phyloP scores from a whole-genome alignment of 2,797 vertebrate genomes.

The Anguilla marmorata region DNA sequence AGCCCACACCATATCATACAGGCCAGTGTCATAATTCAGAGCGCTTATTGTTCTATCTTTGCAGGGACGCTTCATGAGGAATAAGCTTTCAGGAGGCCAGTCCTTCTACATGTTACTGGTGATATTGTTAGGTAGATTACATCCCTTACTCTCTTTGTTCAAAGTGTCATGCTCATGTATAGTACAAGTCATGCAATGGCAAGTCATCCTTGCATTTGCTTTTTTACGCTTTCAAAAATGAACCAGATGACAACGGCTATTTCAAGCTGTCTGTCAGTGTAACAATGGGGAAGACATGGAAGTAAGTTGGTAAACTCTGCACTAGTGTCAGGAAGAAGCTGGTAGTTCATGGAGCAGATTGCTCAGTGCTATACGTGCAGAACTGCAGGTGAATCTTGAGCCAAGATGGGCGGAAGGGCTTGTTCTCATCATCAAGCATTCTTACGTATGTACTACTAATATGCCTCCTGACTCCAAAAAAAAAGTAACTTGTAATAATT shows the following conservation, averaged over 20 bases:
- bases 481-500: not conserved
- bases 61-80: not conserved
- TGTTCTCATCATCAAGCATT: not conserved
- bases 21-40: not conserved
- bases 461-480: too few species aligned
- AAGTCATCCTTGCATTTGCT: not conserved
- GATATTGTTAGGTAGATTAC: not conserved
- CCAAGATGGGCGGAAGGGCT: not conserved
- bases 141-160: not conserved
- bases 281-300: not conserved
- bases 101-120: not conserved
- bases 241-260: not conserved
- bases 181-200: not conserved
- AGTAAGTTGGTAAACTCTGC: not conserved
- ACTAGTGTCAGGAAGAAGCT: not conserved
- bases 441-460: not conserved
- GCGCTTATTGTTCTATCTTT: not conserved
- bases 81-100: not conserved
- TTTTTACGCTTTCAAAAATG: not conserved
- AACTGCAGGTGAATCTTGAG: not conserved
- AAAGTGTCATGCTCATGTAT: not conserved
- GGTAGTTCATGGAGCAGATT: not conserved
- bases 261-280: not conserved
- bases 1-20: not conserved
- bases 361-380: not conserved